Conservation (phyloP, 2,888 invertebrate species). For the Tholera decimalis region DNA sequence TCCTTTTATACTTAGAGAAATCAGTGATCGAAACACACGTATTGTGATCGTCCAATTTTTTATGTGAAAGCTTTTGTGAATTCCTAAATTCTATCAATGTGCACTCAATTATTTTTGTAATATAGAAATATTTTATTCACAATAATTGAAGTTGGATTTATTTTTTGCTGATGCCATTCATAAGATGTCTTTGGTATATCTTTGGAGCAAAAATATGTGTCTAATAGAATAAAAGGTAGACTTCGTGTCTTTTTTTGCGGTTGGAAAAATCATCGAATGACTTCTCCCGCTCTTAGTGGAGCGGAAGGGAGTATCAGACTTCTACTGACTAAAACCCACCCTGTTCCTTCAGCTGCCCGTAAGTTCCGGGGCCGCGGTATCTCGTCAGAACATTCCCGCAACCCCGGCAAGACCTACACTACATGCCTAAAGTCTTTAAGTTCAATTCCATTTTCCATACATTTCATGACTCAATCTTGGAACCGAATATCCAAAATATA, state of each 20-base stretch:
- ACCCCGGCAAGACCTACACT: too few relatives aligned
- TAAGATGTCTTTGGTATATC: not conserved
- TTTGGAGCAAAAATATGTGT: not conserved
- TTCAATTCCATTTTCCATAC: constrained; percentile 1
- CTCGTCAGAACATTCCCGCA: too few relatives aligned
- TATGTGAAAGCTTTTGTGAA: not conserved
- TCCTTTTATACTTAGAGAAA: too few relatives aligned
- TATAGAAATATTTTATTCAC: not conserved
- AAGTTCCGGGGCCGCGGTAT: too few relatives aligned
- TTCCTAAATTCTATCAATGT: not conserved
- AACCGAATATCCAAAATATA: constrained; percentile 26
- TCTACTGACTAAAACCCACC: too few relatives aligned
- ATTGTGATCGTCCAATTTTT: not conserved
- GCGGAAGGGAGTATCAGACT: too few relatives aligned
- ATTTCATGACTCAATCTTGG: constrained; percentile 24
- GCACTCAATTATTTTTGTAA: too few relatives aligned
- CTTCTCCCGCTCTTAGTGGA: too few relatives aligned
- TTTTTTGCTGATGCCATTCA: constrained; percentile 1
- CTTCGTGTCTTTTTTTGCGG: too few relatives aligned
- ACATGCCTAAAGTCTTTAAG: not conserved
- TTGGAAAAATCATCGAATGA: too few relatives aligned
- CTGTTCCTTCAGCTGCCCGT: too few relatives aligned
- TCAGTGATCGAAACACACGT: not conserved
- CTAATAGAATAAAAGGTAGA: too few relatives aligned
- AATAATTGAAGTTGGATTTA: not conserved